Base-by-base conservation (phyloP, 2,888 invertebrate species). In the Clistopyga incitator region DNA sequence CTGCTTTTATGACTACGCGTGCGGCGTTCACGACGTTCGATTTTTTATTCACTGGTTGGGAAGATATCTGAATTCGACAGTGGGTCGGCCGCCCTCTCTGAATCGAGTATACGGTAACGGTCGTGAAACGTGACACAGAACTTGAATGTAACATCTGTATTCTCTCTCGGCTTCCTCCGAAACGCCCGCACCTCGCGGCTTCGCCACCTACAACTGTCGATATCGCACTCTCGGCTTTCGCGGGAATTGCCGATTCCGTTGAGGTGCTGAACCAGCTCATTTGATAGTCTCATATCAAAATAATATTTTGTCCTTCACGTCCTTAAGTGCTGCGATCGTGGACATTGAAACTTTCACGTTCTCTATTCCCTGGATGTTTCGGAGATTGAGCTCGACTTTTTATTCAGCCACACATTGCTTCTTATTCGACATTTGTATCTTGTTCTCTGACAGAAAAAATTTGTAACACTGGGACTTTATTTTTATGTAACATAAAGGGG, bases 1-100 rank as follows among this genome's bases (percentile, higher is more conserved):
- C 65, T 56, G 72, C 47, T 80, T 85, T 85, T 85, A 85, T 78
- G 85, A 76, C 74, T 77, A 13, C 29, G 45, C 59, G 54, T 52
- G 52, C 54, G 74, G 18, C 70, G 64, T 23, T 54, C 38, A 42
- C n/a, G 76, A 64, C 52, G 8, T 29, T 6, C 61, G 56, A 42
- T 77, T 54, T 64, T 78, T 78, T 78, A 78, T 81, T 80, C 67
- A 61, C 38, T 54, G 50, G 15, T 72, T 25, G 71, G 45, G 3
- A 23, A 15, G 81, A 81, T 81, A 81, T 81, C 68, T 77, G 81
- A 68, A 78, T 81, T 78, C 42, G 59, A 67, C 65, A 59, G 79
- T 65, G 54, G 65, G 65, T 67, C 70, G 47, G 10, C 8, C 64
- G 18, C 64, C 20, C 38, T 20, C 38, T 18, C 38, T 50, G 47